A percentile compares a stretch with the other conserved stretches of the same genome.
These are phyloP conservation scores for Cygnus atratus DNA, from an alignment of 2,113 vertebrate genomes.

Conservation along the genomic window DNA sequence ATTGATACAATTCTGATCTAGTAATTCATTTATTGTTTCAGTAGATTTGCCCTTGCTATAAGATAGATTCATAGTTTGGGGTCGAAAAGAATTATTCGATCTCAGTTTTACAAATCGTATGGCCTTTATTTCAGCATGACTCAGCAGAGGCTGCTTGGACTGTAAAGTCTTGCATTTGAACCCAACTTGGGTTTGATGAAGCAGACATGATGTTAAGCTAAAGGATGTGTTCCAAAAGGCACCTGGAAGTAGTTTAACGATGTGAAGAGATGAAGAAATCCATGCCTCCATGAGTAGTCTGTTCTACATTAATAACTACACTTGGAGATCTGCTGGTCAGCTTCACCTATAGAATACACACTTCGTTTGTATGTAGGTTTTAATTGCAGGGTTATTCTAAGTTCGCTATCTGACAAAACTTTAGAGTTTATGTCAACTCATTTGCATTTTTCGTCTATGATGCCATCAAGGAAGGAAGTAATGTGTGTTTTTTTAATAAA, in stretches of 20 bases:
- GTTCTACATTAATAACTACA: neutral
- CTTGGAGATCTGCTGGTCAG: neutral
- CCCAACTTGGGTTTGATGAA: neutral
- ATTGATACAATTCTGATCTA: neutral
- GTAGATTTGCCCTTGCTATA: neutral
- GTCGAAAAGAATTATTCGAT: neutral
- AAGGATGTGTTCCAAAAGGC: neutral
- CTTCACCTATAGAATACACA: neutral
- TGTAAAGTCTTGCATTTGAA: neutral
- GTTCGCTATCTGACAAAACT: neutral
- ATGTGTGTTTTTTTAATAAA: neutral
- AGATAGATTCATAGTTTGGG: neutral
- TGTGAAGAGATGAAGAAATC: neutral
- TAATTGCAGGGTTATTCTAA: neutral
- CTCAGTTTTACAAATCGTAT: neutral
- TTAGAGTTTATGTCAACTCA: neutral
- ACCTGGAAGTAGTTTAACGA: neutral
- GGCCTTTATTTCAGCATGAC: neutral
- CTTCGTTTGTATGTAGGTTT: neutral
- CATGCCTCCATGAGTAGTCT: neutral
- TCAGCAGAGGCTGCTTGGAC: neutral
- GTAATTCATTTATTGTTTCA: neutral
- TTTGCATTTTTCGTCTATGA: neutral
- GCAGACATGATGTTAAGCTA: neutral
- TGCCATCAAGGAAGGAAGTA: neutral